Evolutionary conservation across 2,797 vertebrate genomes (phyloP).

Genomic region (Peromyscus eremicus): DNA sequence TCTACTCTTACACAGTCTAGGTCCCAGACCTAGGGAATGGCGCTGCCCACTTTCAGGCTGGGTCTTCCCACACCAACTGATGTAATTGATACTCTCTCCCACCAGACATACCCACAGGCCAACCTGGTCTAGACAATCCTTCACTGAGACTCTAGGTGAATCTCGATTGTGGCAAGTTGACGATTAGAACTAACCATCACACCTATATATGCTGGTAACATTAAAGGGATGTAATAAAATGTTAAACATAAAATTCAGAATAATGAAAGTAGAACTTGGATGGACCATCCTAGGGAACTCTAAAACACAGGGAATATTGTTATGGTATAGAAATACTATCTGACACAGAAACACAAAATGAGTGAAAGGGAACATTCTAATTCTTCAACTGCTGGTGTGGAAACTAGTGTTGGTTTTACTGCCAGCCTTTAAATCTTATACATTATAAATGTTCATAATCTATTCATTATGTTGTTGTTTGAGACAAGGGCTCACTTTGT

Average conservation of each 20-base stretch:
- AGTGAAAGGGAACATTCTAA: not conserved
- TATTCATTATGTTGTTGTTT: not conserved
- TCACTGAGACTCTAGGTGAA: not conserved
- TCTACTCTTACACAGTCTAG: not conserved
- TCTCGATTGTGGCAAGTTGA: not conserved
- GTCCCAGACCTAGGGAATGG: not conserved
- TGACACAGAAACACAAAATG: not conserved
- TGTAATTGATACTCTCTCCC: not conserved
- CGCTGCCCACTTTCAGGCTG: not conserved
- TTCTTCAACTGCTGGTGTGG: not conserved
- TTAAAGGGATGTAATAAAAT: not conserved
- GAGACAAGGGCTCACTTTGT: not conserved
- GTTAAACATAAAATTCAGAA: not conserved
- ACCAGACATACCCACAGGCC: not conserved
- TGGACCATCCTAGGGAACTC: not conserved
- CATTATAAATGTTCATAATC: not conserved
- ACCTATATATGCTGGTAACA: too few species aligned
- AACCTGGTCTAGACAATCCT: not conserved
- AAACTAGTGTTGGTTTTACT: not conserved
- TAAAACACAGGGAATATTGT: not conserved
- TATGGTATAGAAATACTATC: not conserved
- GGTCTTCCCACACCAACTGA: not conserved
- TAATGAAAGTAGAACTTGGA: not conserved
- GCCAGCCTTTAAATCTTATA: not conserved
- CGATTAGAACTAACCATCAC: not conserved